Evolutionary conservation across 2,113 vertebrate species (phyloP), one percentile per base, ranked within the genome.

Genomic region (Oncorhynchus masou): DNA sequence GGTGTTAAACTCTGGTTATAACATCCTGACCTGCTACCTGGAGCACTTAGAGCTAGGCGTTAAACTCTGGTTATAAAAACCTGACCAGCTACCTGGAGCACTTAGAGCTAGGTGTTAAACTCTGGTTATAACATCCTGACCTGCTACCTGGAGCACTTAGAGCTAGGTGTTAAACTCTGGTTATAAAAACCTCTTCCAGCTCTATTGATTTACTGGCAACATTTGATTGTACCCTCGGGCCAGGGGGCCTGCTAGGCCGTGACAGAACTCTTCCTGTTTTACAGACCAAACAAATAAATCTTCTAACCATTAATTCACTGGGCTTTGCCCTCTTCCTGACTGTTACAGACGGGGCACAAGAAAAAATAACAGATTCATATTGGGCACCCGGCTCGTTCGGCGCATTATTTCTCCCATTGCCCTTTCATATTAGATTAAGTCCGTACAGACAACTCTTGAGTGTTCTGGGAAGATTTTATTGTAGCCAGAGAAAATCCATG

Each of bases 221-320:
- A 84, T 94, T 93, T 94, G 94, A 95, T 95, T 95, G 91, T 92
- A 91, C 93, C 94, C 93, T 89, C 79, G 90, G 92, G 94, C 90
- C 87, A 92, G 81, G 86, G 84, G 85, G 90, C 86, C 83, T 91
- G 91, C 91, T 81, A 74, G 90, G 82, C 89, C 91, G 89, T 83
- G 88, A 91, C 92, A 92, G 86, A 89, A 85, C 85, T 94, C 91
- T 93, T 88, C 91, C 91, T 93, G 90, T 94, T 96, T 95, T 94
- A 95, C 89, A 93, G 89, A 95, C 89, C 90, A 94, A 94, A 92
- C 89, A 94, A 95, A 95, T 94, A 95, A 94, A 95, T 94, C 90
- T 94, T 91, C 86, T 89, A 81, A 84, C 91, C 91, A 93, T 93
- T 88, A 94, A 93, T 94, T 91, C 83, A 88, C 69, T 89, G 88